These are phyloP conservation scores for Sarcophilus harrisii DNA, from an alignment of 2,797 vertebrate species.

Conservation along the genomic window DNA sequence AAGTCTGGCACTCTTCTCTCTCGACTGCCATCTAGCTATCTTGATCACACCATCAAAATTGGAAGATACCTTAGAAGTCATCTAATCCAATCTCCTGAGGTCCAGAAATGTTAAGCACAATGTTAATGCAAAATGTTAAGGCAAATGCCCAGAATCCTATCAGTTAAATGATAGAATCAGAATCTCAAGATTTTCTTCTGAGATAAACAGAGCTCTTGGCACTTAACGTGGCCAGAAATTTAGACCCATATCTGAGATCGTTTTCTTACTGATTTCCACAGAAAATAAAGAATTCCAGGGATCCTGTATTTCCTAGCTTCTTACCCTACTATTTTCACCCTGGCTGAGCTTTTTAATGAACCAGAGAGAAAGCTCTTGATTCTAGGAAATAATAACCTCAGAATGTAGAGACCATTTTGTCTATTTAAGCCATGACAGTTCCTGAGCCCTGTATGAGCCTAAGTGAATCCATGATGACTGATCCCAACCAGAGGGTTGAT, in stretches of 20 bases:
- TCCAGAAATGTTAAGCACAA: neutral
- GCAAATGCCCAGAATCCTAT: neutral
- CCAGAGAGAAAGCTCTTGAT: neutral
- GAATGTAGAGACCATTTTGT: neutral
- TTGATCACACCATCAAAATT: neutral
- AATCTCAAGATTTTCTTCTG: neutral
- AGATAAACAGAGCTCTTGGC: neutral
- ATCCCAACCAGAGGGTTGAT: neutral
- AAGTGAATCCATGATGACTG: slow-evolving; percentile 29
- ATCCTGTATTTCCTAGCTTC: neutral
- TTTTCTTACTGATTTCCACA: neutral
- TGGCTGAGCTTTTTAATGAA: neutral
- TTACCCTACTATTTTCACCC: neutral
- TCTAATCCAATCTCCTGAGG: neutral
- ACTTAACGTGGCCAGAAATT: neutral
- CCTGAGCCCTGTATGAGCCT: slow-evolving; percentile 23
- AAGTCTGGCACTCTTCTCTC: neutral
- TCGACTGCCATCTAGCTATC: neutral
- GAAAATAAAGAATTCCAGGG: slow-evolving; percentile 5
- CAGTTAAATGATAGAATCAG: neutral
- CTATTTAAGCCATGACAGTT: slow-evolving; percentile 16
- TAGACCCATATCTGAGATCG: neutral
- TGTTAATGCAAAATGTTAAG: too few relatives aligned
- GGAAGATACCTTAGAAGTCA: neutral
- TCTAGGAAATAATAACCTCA: neutral